A percentile compares a stretch with the other conserved stretches of the same genome.
Evolutionary conservation across 1,140 invertebrate genomes (phyloP).

Genomic region (Scaptodrosophila lebanonensis): DNA sequence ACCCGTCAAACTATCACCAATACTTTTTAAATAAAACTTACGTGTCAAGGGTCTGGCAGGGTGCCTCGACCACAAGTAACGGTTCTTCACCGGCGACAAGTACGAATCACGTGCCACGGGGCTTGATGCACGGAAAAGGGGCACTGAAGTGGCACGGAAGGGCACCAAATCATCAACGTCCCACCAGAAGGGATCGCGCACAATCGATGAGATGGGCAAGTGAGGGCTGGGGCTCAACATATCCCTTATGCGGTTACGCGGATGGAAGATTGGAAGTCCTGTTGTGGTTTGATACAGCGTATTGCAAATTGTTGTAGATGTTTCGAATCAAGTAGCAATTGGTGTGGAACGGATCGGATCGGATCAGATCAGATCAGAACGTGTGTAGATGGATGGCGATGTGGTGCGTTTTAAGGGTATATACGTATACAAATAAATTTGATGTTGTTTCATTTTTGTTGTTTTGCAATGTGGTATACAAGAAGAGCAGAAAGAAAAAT

Average conservation of each 20-base stretch:
- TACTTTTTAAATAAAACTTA: constrained; percentile 41
- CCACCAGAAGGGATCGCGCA: constrained; percentile 91
- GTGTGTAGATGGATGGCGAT: constrained; percentile 14
- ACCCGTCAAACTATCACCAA: too few species aligned
- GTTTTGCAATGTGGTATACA: constrained; percentile 68
- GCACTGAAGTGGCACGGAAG: constrained; percentile 81
- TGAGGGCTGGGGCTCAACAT: constrained; percentile 86
- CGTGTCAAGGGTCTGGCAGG: constrained; percentile 88
- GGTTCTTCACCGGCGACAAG: constrained; percentile 91
- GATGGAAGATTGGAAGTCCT: constrained; percentile 85
- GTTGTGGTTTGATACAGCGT: constrained; percentile 38
- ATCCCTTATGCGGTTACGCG: constrained; percentile 84
- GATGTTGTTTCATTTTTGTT: constrained; percentile 43
- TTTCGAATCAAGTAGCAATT: constrained; percentile 50
- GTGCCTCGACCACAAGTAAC: constrained; percentile 91
- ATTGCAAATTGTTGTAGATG: constrained; percentile 35
- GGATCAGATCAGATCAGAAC: too few species aligned
- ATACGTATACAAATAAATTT: constrained; percentile 54
- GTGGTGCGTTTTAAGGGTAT: constrained; percentile 24
- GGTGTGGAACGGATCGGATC: too few species aligned
- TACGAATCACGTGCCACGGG: constrained; percentile 90
- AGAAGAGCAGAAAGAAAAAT: constrained; percentile 76
- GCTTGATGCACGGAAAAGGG: constrained; percentile 77
- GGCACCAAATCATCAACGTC: constrained; percentile 87
- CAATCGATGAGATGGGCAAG: constrained; percentile 86